Evolutionary conservation across 2,113 vertebrate genomes (phyloP), one percentile per base, ranked within the genome.

Genomic region (Odobenus rosmarus): DNA sequence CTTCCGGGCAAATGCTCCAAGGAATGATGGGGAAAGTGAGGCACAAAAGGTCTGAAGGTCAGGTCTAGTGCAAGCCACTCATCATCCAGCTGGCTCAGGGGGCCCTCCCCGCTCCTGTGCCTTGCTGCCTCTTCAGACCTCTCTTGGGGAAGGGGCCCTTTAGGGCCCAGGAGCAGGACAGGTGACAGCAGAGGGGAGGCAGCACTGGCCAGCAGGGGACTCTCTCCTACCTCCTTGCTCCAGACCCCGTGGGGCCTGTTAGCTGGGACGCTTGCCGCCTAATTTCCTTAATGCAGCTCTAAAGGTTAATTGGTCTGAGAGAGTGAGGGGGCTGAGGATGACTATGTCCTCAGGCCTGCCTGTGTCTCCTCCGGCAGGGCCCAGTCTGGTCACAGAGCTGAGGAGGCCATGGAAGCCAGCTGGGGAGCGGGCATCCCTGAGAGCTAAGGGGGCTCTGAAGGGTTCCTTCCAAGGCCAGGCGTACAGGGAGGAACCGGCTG

Each of bases 221-320:
- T 49, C 28, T 33, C 72, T 39, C 64, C 61, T 6, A n/a, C 15
- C 19, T n/a, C 69, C 62, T 33, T 31, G 33, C n/a, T 80, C 36
- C 11, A 59, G 79, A 42, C 76, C 84, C 97, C 33, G 0, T 91
- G 62, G 96, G 98, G 97, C 95, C 93, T 90, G 97, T 98, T 98
- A 98, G 98, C 98, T 96, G 77, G 80, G 80, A 98, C 96, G 98
- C 98, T 98, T 90, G 97, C 97, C 90, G 97, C 96, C 98, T 98
- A 98, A 99, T 99, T 99, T 98, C 98, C 98, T 98, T 98, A 98
- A 98, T 98, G 98, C 97, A 98, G 93, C 97, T 98, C 98, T 98
- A 98, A 99, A 99, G 98, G 98, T 98, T 99, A 99, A 99, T 98
- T 99, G 98, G 98, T 98, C 98, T 98, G 98, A 98, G 98, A 98